Evolutionary conservation across 1,140 invertebrate species (phyloP), one percentile per base, ranked within the genome.

Genomic region (Drosophila tristis): DNA sequence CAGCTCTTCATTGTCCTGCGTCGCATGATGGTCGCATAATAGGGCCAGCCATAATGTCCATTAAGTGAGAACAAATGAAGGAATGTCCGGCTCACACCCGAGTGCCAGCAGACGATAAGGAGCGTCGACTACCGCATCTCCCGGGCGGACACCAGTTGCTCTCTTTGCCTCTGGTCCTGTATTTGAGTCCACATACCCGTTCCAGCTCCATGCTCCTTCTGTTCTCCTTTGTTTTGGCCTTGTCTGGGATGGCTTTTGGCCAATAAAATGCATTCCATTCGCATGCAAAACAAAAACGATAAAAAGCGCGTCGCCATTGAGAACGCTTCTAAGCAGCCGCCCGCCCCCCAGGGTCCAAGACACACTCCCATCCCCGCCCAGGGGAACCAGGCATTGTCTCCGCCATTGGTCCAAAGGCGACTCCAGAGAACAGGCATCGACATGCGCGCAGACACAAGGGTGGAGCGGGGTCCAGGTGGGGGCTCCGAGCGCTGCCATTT

Each of bases 241-340:
- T 45, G 35, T 61, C 15, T 51, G 76, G 51, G 73, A 48, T 62
- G 78, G 82, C 78, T 81, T 70, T 70, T 80, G 81, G 81, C 81
- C 81, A 85, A 85, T 85, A 85, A 85, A 85, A 85, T 85, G 81
- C 81, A 85, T 81, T 78, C 81, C 74, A 64, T 58, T 85, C 64
- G 74, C 82, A 85, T 87, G 81, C 78, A 87, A 86, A 89, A 86
- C 78, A 87, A 86, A 87, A 74, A 86, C 70, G 70, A 86, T 87
- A 87, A 86, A 87, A 86, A 86, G 78, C 66, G 45, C 74, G 66
- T 72, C 80, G 76, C 84, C 84, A 89, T 89, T 89, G 84, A 89
- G 84, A 89, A 89, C 76, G 84, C 76, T 81, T 84, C 84, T 89
- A 89, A 89, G 84, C 84, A 89, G 76, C 48, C 47, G 60, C 55